Base-by-base conservation (phyloP, 2,888 invertebrate genomes). In the Stictocephala bisonia region DNA sequence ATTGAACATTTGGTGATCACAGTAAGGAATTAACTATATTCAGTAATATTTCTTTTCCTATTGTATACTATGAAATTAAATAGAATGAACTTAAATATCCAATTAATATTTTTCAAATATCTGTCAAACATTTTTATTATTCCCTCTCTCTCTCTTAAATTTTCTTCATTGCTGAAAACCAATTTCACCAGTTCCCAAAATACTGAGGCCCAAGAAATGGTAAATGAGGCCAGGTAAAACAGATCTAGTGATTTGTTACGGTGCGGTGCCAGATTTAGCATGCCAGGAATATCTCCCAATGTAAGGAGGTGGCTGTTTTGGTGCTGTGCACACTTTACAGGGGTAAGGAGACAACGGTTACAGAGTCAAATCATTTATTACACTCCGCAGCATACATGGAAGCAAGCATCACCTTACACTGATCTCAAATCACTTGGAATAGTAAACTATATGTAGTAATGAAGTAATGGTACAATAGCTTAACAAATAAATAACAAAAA, bases 401-500 rank as follows among this genome's bases (percentile, higher is more conserved):
- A 64, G 64, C 64, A 64, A 44, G 64, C 64, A 20, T 44, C 22
- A 26, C 64, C 56, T 64, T 64, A 64, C 64, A 64, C 64, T 64
- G 64, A 44, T 24, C 44, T 64, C 64, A 64, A 64, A 64, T 64
- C 64, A 64, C 64, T 64, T 64, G 64, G 64, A 41, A 64, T 35
- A 64, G 44, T 64, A 64, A 15, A 44, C 26, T 44, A 44, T 64
- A 35, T 27, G 44, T 64, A 64, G 40, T 26, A 64, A 44, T 44
- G 41, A 64, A 64, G 44, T 22, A 64, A 64, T 64, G 22, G 24
- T 64, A 64, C 64, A 64, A 64, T 64, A 64, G 64, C 64, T 64
- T 64, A 64, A 64, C 24, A 64, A n/a, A 64, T 64, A 64, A 64
- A 64, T 64, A 64, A 64, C 64, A 64, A n/a, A n/a, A n/a, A 64